Conservation (phyloP, 2,888 invertebrate species). For the Mayetiola destructor region DNA sequence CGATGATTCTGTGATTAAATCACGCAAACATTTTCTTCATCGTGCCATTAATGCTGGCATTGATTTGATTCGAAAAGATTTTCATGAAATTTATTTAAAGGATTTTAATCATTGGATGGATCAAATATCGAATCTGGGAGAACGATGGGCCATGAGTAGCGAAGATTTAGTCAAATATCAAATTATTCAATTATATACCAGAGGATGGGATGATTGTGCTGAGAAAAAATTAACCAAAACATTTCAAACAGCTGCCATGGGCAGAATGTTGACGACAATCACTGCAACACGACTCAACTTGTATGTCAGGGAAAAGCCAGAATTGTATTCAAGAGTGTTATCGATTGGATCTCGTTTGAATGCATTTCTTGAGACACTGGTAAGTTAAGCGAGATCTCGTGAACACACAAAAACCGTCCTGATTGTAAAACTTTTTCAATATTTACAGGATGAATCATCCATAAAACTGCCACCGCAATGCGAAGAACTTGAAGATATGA, state of each 20-base stretch:
- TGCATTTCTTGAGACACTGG: constrained; percentile 56
- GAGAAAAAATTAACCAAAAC: constrained; percentile 50
- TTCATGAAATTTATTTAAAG: constrained; percentile 38
- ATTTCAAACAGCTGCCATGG: constrained; percentile 51
- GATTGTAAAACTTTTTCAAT: background rate
- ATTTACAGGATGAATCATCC: background rate
- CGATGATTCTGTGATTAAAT: constrained; percentile 51
- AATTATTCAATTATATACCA: constrained; percentile 45
- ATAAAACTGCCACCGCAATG: background rate
- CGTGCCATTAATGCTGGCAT: constrained; percentile 59
- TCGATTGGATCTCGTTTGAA: constrained; percentile 63
- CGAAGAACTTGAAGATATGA: background rate
- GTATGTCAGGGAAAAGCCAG: constrained; percentile 43
- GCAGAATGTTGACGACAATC: constrained; percentile 57
- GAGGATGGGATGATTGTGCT: constrained; percentile 47
- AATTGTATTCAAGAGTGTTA: constrained; percentile 52
- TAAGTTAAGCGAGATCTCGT: too few relatives aligned
- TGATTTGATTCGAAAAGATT: constrained; percentile 51
- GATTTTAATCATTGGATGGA: constrained; percentile 54
- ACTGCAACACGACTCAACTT: constrained; percentile 67
- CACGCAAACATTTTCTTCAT: constrained; percentile 56
- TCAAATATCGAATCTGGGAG: constrained; percentile 52
- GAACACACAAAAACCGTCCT: background rate
- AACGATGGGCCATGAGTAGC: constrained; percentile 60
- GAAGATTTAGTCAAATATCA: constrained; percentile 64